Evolutionary conservation across 2,888 invertebrate genomes (phyloP).

Genomic region (Liopterus haemorrhoidalis): DNA sequence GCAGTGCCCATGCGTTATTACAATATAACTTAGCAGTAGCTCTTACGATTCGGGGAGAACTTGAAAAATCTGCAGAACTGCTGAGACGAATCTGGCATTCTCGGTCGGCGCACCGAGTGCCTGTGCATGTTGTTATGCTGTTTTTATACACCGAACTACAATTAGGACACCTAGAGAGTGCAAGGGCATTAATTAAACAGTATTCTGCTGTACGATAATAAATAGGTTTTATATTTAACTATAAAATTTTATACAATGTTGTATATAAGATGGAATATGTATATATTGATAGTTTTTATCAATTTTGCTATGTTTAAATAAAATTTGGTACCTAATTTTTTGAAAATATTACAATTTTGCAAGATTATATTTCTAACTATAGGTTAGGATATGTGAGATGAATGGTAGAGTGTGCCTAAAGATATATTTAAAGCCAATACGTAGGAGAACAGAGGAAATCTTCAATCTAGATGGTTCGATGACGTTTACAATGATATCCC

Average conservation of each 20-base stretch:
- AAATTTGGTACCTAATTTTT: neutral
- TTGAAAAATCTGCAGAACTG: conserved; percentile 52
- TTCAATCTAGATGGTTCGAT: no score
- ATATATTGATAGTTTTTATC: neutral
- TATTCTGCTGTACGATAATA: conserved; percentile 48
- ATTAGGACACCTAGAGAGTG: conserved; percentile 53
- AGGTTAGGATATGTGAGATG: no score
- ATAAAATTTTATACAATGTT: neutral
- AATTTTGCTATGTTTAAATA: neutral
- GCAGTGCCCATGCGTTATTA: conserved; percentile 63
- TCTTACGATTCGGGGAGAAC: conserved; percentile 67
- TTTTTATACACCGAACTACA: conserved; percentile 61
- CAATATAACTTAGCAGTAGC: conserved; percentile 75
- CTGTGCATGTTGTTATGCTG: conserved; percentile 58
- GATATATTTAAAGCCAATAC: neutral
- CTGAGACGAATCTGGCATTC: conserved; percentile 51
- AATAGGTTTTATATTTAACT: conserved; percentile 9
- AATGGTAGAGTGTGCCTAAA: neutral
- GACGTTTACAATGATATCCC: no score
- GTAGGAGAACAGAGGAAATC: no score
- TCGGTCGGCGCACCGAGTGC: conserved; percentile 49
- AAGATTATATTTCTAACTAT: no score
- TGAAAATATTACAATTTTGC: neutral
- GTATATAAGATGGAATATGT: neutral
- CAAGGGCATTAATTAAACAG: conserved; percentile 57